Percentiles rank a stretch among this genome's conserved stretches.
These are phyloP conservation scores for Ctenicera cuprea DNA, from an alignment of 2,888 invertebrate genomes.

Conservation along the genomic window DNA sequence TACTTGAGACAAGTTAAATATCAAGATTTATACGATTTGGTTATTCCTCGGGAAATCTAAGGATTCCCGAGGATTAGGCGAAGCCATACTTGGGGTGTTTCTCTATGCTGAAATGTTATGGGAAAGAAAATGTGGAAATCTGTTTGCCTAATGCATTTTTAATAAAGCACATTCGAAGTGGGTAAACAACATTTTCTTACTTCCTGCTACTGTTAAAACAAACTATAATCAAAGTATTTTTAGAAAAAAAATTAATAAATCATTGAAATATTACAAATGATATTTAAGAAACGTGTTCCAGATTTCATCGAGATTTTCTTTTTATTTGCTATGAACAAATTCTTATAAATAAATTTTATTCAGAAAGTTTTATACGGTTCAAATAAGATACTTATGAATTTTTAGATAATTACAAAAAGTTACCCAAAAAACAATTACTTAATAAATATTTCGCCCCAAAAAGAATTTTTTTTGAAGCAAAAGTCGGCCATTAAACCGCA, in stretches of 20 bases:
- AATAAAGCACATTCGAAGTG: background rate
- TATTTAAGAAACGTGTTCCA: too few relatives aligned
- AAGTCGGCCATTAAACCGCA: too few relatives aligned
- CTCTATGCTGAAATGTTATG: background rate
- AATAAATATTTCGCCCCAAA: too few relatives aligned
- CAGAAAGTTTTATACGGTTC: too few relatives aligned
- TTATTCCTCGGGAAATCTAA: conserved; percentile 45
- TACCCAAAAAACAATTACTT: too few relatives aligned
- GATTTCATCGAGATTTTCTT: too few relatives aligned
- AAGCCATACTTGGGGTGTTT: conserved; percentile 34
- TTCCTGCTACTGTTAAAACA: background rate
- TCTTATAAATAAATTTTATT: too few relatives aligned
- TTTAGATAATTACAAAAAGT: too few relatives aligned
- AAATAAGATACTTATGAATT: too few relatives aligned
- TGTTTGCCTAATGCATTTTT: conserved; percentile 11
- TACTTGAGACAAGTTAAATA: conserved; percentile 17
- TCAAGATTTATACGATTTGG: conserved; percentile 41
- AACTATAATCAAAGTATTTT: background rate
- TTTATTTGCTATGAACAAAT: too few relatives aligned
- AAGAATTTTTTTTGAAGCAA: too few relatives aligned
- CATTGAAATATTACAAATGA: background rate
- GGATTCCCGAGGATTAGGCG: conserved; percentile 49
- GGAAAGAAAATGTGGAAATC: background rate
- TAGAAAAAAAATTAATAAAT: too few relatives aligned
- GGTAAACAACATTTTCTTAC: background rate